Conservation (phyloP, 2,888 invertebrate genomes). For the Yponomeuta malinellus region DNA sequence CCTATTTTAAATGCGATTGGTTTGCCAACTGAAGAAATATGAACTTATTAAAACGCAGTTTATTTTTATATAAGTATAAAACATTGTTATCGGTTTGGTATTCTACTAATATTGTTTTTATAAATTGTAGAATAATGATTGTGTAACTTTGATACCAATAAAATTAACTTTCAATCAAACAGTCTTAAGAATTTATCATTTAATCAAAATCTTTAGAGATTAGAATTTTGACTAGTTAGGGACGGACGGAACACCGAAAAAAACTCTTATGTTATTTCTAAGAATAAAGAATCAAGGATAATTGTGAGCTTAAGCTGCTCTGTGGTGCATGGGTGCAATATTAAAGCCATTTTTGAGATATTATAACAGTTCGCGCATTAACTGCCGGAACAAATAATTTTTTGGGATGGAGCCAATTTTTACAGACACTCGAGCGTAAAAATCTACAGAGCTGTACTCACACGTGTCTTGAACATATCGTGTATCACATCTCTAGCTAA, state of each 20-base stretch:
- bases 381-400: constrained; percentile 24
- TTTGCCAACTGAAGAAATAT: constrained; percentile 22
- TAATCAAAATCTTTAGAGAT: no score
- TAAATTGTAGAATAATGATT: constrained; percentile 31
- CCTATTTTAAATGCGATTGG: constrained; percentile 29
- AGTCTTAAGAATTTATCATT: no score
- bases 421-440: constrained; percentile 19
- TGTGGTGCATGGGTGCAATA: neutral
- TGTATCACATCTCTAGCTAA: neutral
- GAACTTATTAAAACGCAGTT: constrained; percentile 12
- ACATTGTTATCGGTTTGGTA: constrained; percentile 41
- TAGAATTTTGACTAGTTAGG: no score
- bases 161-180: constrained; percentile 29
- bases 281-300: no score
- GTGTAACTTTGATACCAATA: constrained; percentile 49
- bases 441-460: constrained; percentile 1
- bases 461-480: neutral
- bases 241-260: no score
- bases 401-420: constrained; percentile 39
- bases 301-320: no score
- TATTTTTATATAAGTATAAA: constrained; percentile 25
- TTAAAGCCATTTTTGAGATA: neutral
- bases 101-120: constrained; percentile 39
- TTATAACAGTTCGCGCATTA: neutral
- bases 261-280: no score